phyloP scores from a whole-genome alignment of 2,113 vertebrate species.

The Stegostoma tigrinum region DNA sequence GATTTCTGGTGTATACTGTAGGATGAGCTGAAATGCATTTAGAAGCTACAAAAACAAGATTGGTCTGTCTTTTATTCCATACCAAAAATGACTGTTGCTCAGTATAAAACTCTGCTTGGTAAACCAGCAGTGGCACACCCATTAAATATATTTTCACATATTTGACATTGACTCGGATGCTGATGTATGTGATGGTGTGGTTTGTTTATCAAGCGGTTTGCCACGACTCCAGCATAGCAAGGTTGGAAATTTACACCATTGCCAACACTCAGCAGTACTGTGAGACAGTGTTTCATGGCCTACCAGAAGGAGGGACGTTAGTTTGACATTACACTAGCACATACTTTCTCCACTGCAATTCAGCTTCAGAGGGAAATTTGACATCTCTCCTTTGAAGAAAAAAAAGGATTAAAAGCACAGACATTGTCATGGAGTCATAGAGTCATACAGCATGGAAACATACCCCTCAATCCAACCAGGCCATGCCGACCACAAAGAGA shows the following conservation, averaged over 20 bases:
- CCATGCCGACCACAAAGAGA: too few species aligned
- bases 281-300: not conserved
- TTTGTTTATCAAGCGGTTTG: not conserved
- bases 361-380: not conserved
- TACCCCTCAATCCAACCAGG: too few species aligned
- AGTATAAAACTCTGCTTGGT: not conserved
- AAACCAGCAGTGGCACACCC: not conserved
- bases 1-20: not conserved
- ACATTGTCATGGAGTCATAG: too few species aligned
- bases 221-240: not conserved
- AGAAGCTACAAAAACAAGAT: not conserved
- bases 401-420: not conserved
- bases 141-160: not conserved
- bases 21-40: not conserved
- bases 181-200: not conserved
- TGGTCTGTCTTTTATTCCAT: not conserved
- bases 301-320: not conserved
- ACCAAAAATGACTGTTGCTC: not conserved
- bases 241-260: not conserved
- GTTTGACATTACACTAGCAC: not conserved
- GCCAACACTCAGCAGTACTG: not conserved
- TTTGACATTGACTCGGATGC: not conserved
- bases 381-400: not conserved
- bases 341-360: not conserved
- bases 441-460: too few species aligned